These are phyloP conservation scores for Drosophila testacea DNA, from an alignment of 2,888 invertebrate genomes.

Conservation along the genomic window DNA sequence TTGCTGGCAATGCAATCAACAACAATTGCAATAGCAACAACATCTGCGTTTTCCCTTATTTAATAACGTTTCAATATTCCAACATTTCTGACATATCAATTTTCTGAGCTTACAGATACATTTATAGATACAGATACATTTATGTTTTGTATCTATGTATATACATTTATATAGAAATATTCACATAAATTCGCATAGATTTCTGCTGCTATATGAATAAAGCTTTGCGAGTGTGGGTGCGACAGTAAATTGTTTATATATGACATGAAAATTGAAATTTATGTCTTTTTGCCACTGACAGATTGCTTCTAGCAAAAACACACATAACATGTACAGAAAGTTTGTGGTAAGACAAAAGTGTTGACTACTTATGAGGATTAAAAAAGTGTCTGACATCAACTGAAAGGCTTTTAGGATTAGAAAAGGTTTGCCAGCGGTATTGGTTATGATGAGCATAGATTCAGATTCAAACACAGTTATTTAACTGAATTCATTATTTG, in stretches of 20 bases:
- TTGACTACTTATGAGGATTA: constrained; percentile 34
- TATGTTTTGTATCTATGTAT: constrained; percentile 6
- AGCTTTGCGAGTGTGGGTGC: constrained; percentile 55
- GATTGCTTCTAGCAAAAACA: constrained; percentile 50
- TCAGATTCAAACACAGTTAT: not conserved
- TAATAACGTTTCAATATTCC: constrained; percentile 80
- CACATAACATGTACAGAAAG: constrained; percentile 31
- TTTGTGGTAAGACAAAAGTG: constrained; percentile 44
- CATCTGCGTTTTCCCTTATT: constrained; percentile 73
- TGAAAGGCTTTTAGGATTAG: constrained; percentile 10
- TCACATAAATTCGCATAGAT: constrained; percentile 50
- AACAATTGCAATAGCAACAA: constrained; percentile 39
- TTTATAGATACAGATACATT: too few relatives aligned
- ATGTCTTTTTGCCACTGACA: constrained; percentile 64
- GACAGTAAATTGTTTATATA: constrained; percentile 73
- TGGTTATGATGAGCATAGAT: not conserved
- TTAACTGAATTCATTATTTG: not conserved
- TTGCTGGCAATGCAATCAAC: constrained; percentile 57
- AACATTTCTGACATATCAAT: constrained; percentile 79
- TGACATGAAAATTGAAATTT: constrained; percentile 80
- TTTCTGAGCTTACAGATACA: constrained; percentile 52
- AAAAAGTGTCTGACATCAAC: constrained; percentile 6
- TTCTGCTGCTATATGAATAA: constrained; percentile 58
- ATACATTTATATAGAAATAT: constrained; percentile 8
- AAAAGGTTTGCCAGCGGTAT: constrained; percentile 4